Evolutionary conservation across 2,113 vertebrate species (phyloP).

Genomic region (Pampusana beccarii): DNA sequence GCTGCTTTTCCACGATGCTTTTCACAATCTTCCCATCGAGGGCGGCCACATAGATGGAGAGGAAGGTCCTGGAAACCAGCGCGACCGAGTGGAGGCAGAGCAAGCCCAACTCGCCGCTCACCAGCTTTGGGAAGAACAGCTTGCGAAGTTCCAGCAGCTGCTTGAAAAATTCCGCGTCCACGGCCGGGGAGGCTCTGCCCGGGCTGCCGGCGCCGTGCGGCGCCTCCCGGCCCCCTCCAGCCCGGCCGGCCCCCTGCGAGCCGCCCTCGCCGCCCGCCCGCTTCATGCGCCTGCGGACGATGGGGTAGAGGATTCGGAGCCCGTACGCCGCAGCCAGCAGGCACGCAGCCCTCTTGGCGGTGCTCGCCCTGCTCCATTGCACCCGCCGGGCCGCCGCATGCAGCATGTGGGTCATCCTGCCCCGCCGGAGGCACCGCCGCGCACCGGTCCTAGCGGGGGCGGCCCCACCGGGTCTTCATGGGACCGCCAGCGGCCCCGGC

Average conservation of each 20-base stretch:
- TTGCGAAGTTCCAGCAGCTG: constrained; percentile 88
- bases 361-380: constrained; percentile 81
- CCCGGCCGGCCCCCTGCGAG: not conserved
- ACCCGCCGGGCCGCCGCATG: constrained; percentile 80
- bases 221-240: not conserved
- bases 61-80: constrained; percentile 94
- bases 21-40: constrained; percentile 97
- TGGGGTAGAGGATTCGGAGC: constrained; percentile 83
- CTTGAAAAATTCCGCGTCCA: constrained; percentile 87
- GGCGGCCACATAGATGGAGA: constrained; percentile 95
- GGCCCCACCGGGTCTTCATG: not conserved
- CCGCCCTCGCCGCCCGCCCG: constrained; percentile 17
- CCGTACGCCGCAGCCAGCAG: constrained; percentile 88
- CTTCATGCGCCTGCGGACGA: constrained; percentile 77
- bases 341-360: constrained; percentile 83
- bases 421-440: not conserved
- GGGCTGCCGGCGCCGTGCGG: not conserved
- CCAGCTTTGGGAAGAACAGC: constrained; percentile 90
- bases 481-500: not conserved
- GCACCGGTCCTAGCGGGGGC: not conserved
- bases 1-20: constrained; percentile 93
- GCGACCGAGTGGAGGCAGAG: constrained; percentile 91
- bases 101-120: constrained; percentile 87
- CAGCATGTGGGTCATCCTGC: constrained; percentile 86
- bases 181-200: constrained; percentile 76